Evolutionary conservation across 2,888 invertebrate species (phyloP).

Genomic region (Phyllotreta cruciferae): DNA sequence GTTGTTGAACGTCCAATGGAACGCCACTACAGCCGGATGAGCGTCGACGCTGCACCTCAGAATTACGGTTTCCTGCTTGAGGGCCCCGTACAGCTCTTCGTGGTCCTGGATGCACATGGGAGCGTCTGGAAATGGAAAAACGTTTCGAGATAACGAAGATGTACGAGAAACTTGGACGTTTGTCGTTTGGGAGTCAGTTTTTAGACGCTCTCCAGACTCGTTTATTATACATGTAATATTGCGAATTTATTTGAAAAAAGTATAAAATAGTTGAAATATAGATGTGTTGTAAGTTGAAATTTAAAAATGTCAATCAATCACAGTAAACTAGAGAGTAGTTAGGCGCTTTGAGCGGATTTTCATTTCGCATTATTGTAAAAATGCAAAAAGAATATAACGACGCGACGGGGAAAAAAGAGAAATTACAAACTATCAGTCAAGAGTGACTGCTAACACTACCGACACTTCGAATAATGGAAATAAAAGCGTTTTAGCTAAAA

Average conservation of each 20-base stretch:
- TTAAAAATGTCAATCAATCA: too few relatives aligned
- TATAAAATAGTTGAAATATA: too few relatives aligned
- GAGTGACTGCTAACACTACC: constrained; percentile 8
- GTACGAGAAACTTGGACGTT: background rate
- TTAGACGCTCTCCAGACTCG: too few relatives aligned
- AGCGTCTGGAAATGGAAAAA: constrained; percentile 64
- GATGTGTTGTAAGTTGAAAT: too few relatives aligned
- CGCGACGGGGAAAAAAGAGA: background rate
- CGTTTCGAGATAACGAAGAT: background rate
- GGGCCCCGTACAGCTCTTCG: constrained; percentile 83
- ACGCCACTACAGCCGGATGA: constrained; percentile 83
- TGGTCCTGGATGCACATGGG: constrained; percentile 80
- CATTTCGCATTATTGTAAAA: too few relatives aligned
- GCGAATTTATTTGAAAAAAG: too few relatives aligned
- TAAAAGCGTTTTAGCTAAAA: constrained; percentile 15
- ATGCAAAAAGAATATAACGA: background rate
- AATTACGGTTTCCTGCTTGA: constrained; percentile 87
- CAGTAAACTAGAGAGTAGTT: too few relatives aligned
- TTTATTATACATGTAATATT: too few relatives aligned
- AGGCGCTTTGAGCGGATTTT: too few relatives aligned
- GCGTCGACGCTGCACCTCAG: constrained; percentile 87
- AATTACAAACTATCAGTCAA: constrained; percentile 9
- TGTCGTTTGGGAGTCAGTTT: too few relatives aligned
- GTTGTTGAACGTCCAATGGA: constrained; percentile 93
- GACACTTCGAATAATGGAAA: constrained; percentile 14